Conservation (phyloP, 2,888 invertebrate species). For the Euzophera pinguis region DNA sequence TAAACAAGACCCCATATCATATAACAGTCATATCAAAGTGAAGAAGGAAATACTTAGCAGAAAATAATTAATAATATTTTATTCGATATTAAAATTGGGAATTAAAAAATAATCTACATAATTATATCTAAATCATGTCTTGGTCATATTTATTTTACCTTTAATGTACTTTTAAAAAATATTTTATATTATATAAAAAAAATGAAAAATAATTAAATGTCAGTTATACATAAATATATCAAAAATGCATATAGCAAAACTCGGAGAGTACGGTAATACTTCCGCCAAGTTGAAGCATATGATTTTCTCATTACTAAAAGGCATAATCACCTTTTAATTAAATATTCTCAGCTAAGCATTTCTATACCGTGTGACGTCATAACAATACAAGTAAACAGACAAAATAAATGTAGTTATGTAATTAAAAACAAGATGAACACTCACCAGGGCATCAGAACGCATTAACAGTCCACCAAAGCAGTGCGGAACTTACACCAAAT, state of each 20-base stretch:
- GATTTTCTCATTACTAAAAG: too few relatives aligned
- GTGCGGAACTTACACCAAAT: slow-evolving; percentile 75
- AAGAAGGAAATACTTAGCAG: slow-evolving; percentile 8
- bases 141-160: too few relatives aligned
- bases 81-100: neutral
- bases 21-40: slow-evolving; percentile 1
- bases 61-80: neutral
- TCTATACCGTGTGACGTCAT: slow-evolving; percentile 27
- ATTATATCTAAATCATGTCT: too few relatives aligned
- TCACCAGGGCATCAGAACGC: slow-evolving; percentile 73
- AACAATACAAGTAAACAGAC: slow-evolving; percentile 37
- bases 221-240: too few relatives aligned
- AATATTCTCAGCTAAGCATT: slow-evolving; percentile 30
- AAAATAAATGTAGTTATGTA: slow-evolving; percentile 45
- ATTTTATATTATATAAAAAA: too few relatives aligned
- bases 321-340: too few relatives aligned
- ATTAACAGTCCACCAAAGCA: slow-evolving; percentile 79
- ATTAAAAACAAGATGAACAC: slow-evolving; percentile 75
- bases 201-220: too few relatives aligned
- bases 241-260: too few relatives aligned
- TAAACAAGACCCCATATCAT: slow-evolving; percentile 24
- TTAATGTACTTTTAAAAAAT: too few relatives aligned
- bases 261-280: too few relatives aligned
- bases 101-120: too few relatives aligned
- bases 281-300: too few relatives aligned